Percentiles rank a stretch among this genome's conserved stretches.
Conservation (phyloP, 92 coral and sea anemone species). For the Micromussa lordhowensis region DNA sequence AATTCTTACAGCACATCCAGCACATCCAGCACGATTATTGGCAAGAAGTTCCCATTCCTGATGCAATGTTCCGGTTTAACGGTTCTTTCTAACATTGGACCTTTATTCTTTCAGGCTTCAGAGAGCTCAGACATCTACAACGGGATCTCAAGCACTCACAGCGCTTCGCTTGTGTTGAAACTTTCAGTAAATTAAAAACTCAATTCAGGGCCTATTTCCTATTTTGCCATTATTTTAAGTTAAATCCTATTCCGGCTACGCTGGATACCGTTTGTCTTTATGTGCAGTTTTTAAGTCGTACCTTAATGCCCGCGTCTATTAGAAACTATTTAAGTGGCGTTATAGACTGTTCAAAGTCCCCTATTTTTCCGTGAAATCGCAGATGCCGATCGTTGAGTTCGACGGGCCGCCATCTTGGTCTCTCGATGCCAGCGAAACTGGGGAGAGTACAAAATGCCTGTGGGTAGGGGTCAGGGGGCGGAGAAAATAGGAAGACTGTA, state of each 20-base stretch:
- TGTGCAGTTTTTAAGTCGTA: no score
- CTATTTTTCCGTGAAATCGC: no score
- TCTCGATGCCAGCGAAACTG: no score
- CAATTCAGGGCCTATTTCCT: slow-evolving; percentile 31
- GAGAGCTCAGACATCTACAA: background rate
- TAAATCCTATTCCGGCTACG: slow-evolving; percentile 7
- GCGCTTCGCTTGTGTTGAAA: background rate
- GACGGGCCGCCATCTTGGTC: no score
- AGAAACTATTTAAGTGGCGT: no score
- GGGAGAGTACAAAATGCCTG: no score
- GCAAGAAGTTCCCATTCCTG: slow-evolving; percentile 12
- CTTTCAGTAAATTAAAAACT: background rate
- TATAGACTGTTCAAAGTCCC: no score
- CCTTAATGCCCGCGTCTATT: no score
- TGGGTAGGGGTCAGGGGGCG: no score
- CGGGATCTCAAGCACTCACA: background rate
- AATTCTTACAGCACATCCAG: background rate
- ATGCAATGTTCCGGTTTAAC: background rate
- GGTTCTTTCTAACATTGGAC: background rate
- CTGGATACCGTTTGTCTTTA: slow-evolving; percentile 19
- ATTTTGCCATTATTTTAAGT: slow-evolving; percentile 16
- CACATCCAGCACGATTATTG: background rate
- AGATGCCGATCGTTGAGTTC: no score
- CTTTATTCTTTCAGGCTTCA: slow-evolving; percentile 5
- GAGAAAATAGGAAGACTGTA: no score